phyloP scores from a whole-genome alignment of 2,113 vertebrate genomes.

The Circaetus cinerascens region DNA sequence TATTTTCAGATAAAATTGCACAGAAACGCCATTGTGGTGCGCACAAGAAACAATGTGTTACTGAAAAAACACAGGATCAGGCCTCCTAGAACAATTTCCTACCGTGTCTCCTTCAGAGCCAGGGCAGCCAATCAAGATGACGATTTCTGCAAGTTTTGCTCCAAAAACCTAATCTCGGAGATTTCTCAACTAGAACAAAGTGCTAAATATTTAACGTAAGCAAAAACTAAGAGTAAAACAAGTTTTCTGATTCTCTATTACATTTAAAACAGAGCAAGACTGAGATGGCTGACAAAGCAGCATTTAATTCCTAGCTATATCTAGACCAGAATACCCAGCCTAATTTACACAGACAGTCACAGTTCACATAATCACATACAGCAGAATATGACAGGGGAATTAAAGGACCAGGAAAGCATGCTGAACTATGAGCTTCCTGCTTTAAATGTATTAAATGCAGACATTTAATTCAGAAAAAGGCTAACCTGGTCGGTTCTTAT shows the following conservation, averaged over 20 bases:
- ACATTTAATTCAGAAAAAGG: constrained; percentile 22
- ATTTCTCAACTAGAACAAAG: constrained; percentile 48
- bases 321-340: constrained; percentile 35
- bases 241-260: constrained; percentile 12
- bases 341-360: constrained; percentile 62
- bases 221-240: constrained; percentile 17
- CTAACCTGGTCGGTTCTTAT: background rate
- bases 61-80: background rate
- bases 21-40: fast-evolving
- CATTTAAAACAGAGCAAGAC: constrained; percentile 40
- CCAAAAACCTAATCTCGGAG: constrained; percentile 9
- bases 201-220: constrained; percentile 52
- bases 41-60: fast-evolving
- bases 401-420: constrained; percentile 57
- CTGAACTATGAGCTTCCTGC: constrained; percentile 30
- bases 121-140: background rate
- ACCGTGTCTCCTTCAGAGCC: background rate
- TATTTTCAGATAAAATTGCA: background rate
- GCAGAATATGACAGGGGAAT: constrained; percentile 62
- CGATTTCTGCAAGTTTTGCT: constrained; percentile 13
- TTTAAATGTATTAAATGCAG: constrained; percentile 56
- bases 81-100: background rate
- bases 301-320: constrained; percentile 50
- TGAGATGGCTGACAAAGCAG: constrained; percentile 48
- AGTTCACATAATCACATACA: constrained; percentile 58